Evolutionary conservation across 2,113 vertebrate genomes (phyloP), one percentile per base, ranked within the genome.

Genomic region (Odontesthes bonariensis): DNA sequence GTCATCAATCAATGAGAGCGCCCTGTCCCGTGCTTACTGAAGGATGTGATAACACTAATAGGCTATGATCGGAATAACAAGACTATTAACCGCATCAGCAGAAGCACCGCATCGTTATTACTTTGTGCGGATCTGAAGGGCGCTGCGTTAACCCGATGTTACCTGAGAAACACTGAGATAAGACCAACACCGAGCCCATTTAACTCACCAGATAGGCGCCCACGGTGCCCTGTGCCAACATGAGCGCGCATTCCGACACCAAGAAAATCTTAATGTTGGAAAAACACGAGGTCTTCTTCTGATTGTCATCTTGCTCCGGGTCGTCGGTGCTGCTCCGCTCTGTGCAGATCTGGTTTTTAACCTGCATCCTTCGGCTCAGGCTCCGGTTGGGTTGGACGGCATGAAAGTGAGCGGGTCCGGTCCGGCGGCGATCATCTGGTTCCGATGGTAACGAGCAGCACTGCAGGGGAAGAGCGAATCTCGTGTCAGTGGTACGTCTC

Each of bases 121-220:
- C 73, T 73, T 65, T n/a, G 79, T n/a, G 60, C 62, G 14, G 71
- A 64, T 73, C 42, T 81, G 81, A 86, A 86, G 81, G 83, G 66
- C 86, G 77, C 79, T 59, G 77, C 53, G 70, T 75, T 78, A 65
- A 71, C 83, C 81, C 79, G 27, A 61, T 27, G 68, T 59, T 77
- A 70, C 72, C 75, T 46, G 68, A 51, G 62, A 54, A 19, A 20
- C 2, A 32, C 33, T 3, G n/a, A 8, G 23, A 56, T 57, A 22
- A 49, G 53, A 66, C 8, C 31, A 33, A 20, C 65, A 8, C 14
- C n/a, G 78, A 22, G 64, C 54, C 40, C 59, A 40, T 10, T n/a
- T 60, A 55, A 95, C 96, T 97, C 93, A 98, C 96, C 96, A 97
- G 95, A 94, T 98, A 98, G 23, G 97, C 96, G 86, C 96, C 96